A percentile compares a stretch with the other conserved stretches of the same genome.
Conservation (phyloP, 2,797 vertebrate species). For the Apogon talboti region DNA sequence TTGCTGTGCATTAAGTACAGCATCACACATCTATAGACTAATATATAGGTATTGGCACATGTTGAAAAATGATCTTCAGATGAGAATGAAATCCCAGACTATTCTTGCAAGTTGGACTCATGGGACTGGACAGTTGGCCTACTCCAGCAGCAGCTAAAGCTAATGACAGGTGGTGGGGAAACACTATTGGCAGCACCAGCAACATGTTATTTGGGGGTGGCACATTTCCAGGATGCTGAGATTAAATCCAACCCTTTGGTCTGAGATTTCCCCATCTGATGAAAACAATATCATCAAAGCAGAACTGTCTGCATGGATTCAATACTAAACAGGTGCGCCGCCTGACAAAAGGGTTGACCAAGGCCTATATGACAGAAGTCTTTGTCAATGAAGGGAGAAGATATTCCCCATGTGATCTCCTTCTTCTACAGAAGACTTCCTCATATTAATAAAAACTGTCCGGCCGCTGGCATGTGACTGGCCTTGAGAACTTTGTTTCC, state of each 20-base stretch:
- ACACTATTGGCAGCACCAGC: constrained; percentile 64
- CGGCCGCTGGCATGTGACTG: constrained; percentile 57
- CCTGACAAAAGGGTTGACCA: constrained; percentile 42
- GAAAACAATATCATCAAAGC: constrained; percentile 60
- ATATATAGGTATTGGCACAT: constrained; percentile 10
- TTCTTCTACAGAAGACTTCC: constrained; percentile 66
- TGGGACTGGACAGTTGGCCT: constrained; percentile 60
- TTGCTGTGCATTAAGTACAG: too few relatives aligned
- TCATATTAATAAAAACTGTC: constrained; percentile 46
- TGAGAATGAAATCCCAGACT: constrained; percentile 32
- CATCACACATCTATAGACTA: background rate
- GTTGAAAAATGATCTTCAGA: constrained; percentile 24
- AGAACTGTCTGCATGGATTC: constrained; percentile 26
- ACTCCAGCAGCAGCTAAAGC: constrained; percentile 62
- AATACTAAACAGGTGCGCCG: constrained; percentile 49
- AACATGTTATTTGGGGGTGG: constrained; percentile 65
- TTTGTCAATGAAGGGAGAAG: constrained; percentile 22
- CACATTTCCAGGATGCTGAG: constrained; percentile 60
- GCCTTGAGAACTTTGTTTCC: constrained; percentile 60
- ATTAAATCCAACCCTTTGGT: constrained; percentile 69
- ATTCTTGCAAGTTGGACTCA: constrained; percentile 29
- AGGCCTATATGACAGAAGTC: constrained; percentile 24
- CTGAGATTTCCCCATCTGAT: constrained; percentile 46
- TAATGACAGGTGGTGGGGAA: constrained; percentile 73
- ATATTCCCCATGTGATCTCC: constrained; percentile 35